A percentile compares a stretch with the other conserved stretches of the same genome.
phyloP scores from a whole-genome alignment of 2,797 vertebrate species.

The Acridotheres tristis region DNA sequence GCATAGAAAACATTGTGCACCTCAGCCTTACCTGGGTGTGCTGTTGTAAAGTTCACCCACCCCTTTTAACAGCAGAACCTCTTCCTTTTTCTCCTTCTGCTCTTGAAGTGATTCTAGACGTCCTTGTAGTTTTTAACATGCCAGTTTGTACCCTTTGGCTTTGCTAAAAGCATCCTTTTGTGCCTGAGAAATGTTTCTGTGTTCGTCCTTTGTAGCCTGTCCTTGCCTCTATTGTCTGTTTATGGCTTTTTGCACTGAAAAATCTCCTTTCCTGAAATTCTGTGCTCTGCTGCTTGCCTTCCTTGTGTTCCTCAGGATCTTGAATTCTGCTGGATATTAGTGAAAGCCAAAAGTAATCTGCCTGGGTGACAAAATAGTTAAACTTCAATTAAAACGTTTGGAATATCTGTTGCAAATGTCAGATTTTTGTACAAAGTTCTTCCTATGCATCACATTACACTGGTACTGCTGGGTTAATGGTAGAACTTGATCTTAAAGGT shows the following conservation, averaged over 20 bases:
- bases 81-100: neutral
- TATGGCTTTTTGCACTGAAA: neutral
- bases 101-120: neutral
- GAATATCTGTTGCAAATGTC: neutral
- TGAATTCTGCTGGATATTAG: neutral
- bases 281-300: neutral
- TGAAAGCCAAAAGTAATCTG: neutral
- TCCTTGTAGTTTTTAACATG: neutral
- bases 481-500: no score
- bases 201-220: rapidly evolving
- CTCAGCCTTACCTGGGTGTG: neutral
- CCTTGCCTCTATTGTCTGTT: neutral
- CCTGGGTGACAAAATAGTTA: neutral
- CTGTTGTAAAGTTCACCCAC: neutral
- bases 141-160: neutral
- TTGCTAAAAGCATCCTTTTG: neutral
- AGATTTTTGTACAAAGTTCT: neutral
- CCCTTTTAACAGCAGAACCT: rapidly evolving
- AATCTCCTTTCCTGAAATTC: neutral
- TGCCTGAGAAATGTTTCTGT: neutral
- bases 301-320: neutral
- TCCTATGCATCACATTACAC: neutral
- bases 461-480: neutral
- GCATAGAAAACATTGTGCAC: neutral
- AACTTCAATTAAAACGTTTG: neutral